These are phyloP conservation scores for Podabrus alpinus DNA, from an alignment of 2,888 invertebrate genomes.

Conservation along the genomic window DNA sequence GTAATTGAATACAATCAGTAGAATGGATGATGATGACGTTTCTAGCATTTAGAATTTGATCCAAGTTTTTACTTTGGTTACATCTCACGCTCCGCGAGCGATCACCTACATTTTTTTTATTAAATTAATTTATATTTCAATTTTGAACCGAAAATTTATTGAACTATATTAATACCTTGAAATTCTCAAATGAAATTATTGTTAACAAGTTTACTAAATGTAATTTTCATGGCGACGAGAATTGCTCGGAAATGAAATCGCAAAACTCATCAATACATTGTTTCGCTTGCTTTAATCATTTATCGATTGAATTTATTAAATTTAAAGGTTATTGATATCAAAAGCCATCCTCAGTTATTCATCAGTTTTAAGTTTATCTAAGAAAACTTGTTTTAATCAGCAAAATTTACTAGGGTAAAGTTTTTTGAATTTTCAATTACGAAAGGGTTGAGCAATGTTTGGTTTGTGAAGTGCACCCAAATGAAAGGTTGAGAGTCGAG, in stretches of 20 bases:
- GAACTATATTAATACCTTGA: background rate
- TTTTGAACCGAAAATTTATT: background rate
- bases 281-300: background rate
- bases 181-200: background rate
- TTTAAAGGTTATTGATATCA: background rate
- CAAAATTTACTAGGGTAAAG: background rate
- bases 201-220: background rate
- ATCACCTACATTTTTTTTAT: background rate
- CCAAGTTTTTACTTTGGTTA: background rate
- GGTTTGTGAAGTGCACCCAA: background rate
- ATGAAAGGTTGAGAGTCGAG: background rate
- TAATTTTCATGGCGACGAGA: conserved; percentile 2
- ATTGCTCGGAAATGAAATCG: conserved; percentile 7
- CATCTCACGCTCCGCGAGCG: background rate
- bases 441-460: background rate
- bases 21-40: background rate
- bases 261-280: conserved; percentile 1
- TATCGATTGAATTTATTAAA: background rate
- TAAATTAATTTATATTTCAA: background rate
- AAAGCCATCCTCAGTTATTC: background rate
- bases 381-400: too few relatives aligned
- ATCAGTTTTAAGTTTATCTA: background rate
- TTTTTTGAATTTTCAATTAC: background rate
- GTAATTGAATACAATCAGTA: background rate
- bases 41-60: background rate